These are phyloP conservation scores for Brachionichthys hirsutus DNA, from an alignment of 2,113 vertebrate species.

Conservation along the genomic window DNA sequence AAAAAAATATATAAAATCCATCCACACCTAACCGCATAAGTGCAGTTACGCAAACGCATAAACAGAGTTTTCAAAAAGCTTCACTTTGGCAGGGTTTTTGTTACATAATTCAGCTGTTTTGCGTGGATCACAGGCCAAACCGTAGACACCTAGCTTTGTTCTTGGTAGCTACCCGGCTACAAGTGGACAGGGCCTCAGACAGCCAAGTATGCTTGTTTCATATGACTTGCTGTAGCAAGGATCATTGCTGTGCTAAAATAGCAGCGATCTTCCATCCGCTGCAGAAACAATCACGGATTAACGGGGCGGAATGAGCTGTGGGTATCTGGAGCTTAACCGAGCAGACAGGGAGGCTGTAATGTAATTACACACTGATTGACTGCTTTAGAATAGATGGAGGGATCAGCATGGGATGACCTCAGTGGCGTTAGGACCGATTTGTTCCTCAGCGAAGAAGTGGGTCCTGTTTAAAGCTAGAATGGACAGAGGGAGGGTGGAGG, in stretches of 20 bases:
- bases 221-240: neutral
- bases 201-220: neutral
- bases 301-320: slow-evolving; percentile 45
- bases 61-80: too few species aligned
- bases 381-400: slow-evolving; percentile 19
- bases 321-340: slow-evolving; percentile 36
- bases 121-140: too few species aligned
- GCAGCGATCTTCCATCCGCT: slow-evolving; percentile 19
- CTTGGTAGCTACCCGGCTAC: too few species aligned
- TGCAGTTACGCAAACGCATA: too few species aligned
- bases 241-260: slow-evolving; percentile 8
- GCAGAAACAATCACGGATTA: slow-evolving; percentile 42
- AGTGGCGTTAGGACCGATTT: slow-evolving; percentile 20
- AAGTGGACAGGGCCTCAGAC: too few species aligned
- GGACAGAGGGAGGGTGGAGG: too few species aligned
- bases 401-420: slow-evolving; percentile 37
- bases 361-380: slow-evolving; percentile 39
- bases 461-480: too few species aligned
- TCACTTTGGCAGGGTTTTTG: too few species aligned
- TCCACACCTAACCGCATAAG: too few species aligned
- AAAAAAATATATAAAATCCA: too few species aligned
- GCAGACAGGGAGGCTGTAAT: slow-evolving; percentile 42
- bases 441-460: neutral
- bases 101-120: too few species aligned
- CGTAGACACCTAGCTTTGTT: too few species aligned